Evolutionary conservation across 1,140 invertebrate genomes (phyloP).

Genomic region (Vanessa atalanta): DNA sequence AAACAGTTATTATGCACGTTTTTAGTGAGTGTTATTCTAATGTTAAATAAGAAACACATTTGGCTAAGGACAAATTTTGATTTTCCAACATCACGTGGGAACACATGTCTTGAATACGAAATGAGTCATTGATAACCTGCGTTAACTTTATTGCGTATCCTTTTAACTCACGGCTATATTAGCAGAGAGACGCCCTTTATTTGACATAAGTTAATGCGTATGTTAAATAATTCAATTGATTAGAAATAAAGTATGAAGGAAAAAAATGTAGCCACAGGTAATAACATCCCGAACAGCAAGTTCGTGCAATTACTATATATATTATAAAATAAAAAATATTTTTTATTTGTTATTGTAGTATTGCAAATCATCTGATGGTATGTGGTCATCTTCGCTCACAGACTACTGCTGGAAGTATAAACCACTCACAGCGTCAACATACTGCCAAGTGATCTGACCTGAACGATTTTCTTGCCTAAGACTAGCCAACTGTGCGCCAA

Average conservation of each 20-base stretch:
- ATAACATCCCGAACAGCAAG: too few relatives aligned
- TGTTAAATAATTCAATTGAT: neutral
- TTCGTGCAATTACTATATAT: too few relatives aligned
- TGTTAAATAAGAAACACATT: neutral
- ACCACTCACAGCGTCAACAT: neutral
- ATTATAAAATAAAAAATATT: too few relatives aligned
- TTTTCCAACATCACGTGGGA: conserved; percentile 26
- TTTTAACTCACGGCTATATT: neutral
- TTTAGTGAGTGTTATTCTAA: neutral
- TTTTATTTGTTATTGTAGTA: too few relatives aligned
- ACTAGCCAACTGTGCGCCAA: too few relatives aligned
- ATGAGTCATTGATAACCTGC: conserved; percentile 18
- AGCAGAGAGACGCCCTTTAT: neutral
- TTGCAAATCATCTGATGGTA: too few relatives aligned
- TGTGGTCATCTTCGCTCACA: too few relatives aligned
- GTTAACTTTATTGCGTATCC: conserved; percentile 25
- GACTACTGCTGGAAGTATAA: too few relatives aligned
- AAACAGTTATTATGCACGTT: too few relatives aligned
- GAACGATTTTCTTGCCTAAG: too few relatives aligned
- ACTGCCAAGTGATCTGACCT: neutral
- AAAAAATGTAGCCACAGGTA: too few relatives aligned
- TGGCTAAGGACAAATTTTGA: conserved; percentile 14
- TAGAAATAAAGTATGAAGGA: neutral
- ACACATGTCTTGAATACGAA: conserved; percentile 22
- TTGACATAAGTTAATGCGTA: neutral